Evolutionary conservation across 1,140 invertebrate genomes (phyloP).

Genomic region (Parapsyche elsis): DNA sequence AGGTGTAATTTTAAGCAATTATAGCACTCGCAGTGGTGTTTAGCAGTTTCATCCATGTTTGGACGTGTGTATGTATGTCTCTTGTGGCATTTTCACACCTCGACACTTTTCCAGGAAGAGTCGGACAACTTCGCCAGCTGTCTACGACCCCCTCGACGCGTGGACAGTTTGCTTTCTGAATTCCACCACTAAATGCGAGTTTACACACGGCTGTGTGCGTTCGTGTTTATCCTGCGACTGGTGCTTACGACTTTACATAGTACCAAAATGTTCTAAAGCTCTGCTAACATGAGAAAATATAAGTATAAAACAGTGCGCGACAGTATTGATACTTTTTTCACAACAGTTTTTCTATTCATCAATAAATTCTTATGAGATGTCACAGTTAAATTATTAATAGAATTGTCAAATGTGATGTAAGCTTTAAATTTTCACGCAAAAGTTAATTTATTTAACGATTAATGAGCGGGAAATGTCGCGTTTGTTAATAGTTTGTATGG

Average conservation of each 20-base stretch:
- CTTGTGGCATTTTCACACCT: conserved; percentile 11
- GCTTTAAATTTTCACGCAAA: no score
- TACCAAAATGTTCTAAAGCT: no score
- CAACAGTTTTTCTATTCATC: no score
- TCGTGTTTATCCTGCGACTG: not conserved
- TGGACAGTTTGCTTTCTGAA: conserved; percentile 16
- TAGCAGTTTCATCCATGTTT: conserved; percentile 15
- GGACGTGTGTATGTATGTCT: not conserved
- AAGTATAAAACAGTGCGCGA: no score
- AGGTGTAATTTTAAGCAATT: conserved; percentile 47
- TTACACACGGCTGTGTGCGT: not conserved
- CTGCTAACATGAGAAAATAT: no score
- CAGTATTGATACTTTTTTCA: no score
- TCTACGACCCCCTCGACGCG: not conserved
- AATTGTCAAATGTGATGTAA: no score
- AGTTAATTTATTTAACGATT: no score
- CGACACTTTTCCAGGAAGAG: conserved; percentile 20
- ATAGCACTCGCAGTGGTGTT: conserved; percentile 11
- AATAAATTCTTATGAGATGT: no score
- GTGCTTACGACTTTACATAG: not conserved
- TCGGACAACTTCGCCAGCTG: not conserved
- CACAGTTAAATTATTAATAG: no score
- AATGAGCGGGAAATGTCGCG: no score
- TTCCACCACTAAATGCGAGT: not conserved
- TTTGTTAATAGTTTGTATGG: no score